Conservation (phyloP, 2,113 vertebrate genomes). For the Phodopus roborovskii region DNA sequence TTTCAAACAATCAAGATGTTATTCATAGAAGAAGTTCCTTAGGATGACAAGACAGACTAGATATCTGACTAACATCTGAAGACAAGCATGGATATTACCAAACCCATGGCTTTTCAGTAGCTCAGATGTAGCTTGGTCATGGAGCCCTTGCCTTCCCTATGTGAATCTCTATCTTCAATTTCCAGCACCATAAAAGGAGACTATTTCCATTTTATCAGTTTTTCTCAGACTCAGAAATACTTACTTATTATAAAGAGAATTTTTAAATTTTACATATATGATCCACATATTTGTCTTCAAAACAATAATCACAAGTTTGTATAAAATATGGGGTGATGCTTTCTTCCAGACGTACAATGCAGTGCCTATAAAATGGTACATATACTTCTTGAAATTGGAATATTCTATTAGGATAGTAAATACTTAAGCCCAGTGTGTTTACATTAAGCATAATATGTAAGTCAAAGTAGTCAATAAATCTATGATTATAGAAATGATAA, state of each 20-base stretch:
- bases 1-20: conserved; percentile 29
- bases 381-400: background rate
- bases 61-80: background rate
- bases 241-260: background rate
- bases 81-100: background rate
- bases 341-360: background rate
- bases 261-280: background rate
- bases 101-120: background rate
- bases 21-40: background rate
- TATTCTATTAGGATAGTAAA: background rate
- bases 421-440: conserved; percentile 15
- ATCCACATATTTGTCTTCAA: background rate
- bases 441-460: background rate
- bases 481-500: background rate
- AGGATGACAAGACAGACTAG: background rate
- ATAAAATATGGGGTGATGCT: background rate
- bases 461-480: background rate
- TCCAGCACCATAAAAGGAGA: background rate
- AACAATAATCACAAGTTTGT: background rate
- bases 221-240: background rate
- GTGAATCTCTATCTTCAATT: background rate
- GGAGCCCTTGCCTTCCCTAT: background rate
- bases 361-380: background rate
- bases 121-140: background rate
- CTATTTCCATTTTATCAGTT: background rate